Evolutionary conservation across 2,888 invertebrate species (phyloP), one percentile per base, ranked within the genome.

Genomic region (Pinctada fucata): DNA sequence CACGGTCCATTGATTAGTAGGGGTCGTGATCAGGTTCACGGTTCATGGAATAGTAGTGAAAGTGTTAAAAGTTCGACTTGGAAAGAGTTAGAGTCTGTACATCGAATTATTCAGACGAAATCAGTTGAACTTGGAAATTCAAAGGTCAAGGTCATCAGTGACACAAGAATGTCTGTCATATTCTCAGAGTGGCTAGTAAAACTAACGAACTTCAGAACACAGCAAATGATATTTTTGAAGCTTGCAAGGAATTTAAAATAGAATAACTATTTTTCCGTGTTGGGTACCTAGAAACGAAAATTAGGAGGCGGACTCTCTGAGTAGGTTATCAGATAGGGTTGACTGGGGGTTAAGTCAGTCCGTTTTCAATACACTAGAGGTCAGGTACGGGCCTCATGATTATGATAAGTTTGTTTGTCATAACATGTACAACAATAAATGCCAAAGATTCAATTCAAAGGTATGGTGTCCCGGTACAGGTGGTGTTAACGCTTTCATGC

Each of bases 391-490:
- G 58, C 58, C 58, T 58, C 58, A 58, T 58, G 58, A 58, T 58
- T 58, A 58, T 58, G 58, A 58, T 58, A 58, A 16, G 6, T 66
- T 16, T 66, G 31, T 16, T 13, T 16, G 13, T 66, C n/a, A 31
- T 31, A 31, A 31, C 31, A 31, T 31, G 31, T 31, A 66, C 13
- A 58, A 58, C 58, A 58, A 58, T 58, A 58, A 13, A 58, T 58
- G 58, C 13, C 58, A 10, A 58, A 58, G 13, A 58, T 58, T 58
- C 58, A 58, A 13, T 58, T 58, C 58, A 58, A 58, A 13, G 58
- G 58, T 58, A 10, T 58, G 58, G 58, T 58, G 58, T 58, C 58
- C 58, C 58, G 58, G 58, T 58, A 58, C 58, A 66, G 66, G 16
- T 8, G 16, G 66, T 8, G 16, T 66, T 6, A 16, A 13, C 8